These are phyloP conservation scores for Gisinianus flammeolus DNA, from an alignment of 2,888 invertebrate species.

Conservation along the genomic window DNA sequence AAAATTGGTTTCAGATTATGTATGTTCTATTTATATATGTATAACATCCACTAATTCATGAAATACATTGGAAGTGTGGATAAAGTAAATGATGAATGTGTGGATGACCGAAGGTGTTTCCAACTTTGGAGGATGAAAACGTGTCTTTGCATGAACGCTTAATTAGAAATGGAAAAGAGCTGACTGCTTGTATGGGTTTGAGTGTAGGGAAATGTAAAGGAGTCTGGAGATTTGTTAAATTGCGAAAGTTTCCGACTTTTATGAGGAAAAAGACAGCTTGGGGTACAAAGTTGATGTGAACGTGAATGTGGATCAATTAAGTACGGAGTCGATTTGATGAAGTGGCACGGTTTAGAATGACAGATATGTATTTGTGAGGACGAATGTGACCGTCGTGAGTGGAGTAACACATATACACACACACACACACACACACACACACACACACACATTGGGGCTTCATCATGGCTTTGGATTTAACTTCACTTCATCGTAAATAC, in stretches of 20 bases:
- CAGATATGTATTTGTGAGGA: not conserved
- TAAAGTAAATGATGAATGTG: too few species aligned
- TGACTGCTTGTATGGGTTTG: not conserved
- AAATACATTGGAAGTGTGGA: too few species aligned
- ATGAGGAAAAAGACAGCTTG: slow-evolving; percentile 28
- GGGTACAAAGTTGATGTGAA: slow-evolving; percentile 21
- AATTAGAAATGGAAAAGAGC: slow-evolving; percentile 9
- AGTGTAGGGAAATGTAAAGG: not conserved
- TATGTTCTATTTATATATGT: too few species aligned
- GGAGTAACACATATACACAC: not conserved
- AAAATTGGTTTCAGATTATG: too few species aligned
- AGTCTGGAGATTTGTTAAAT: slow-evolving; percentile 23
- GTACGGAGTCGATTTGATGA: slow-evolving; percentile 24
- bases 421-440: not conserved
- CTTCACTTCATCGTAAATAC: slow-evolving; percentile 23
- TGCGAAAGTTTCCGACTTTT: slow-evolving; percentile 26
- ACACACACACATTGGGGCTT: not conserved
- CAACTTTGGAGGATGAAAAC: not conserved
- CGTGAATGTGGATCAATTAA: slow-evolving; percentile 29
- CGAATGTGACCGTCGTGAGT: too few species aligned
- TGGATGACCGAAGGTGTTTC: slow-evolving; percentile 17
- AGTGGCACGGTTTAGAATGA: slow-evolving; percentile 17
- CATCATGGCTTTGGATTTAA: slow-evolving; percentile 18
- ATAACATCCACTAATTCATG: too few species aligned
- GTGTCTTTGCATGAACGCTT: slow-evolving; percentile 2